Evolutionary conservation across 2,113 vertebrate species (phyloP).

Genomic region (Salminus brasiliensis): DNA sequence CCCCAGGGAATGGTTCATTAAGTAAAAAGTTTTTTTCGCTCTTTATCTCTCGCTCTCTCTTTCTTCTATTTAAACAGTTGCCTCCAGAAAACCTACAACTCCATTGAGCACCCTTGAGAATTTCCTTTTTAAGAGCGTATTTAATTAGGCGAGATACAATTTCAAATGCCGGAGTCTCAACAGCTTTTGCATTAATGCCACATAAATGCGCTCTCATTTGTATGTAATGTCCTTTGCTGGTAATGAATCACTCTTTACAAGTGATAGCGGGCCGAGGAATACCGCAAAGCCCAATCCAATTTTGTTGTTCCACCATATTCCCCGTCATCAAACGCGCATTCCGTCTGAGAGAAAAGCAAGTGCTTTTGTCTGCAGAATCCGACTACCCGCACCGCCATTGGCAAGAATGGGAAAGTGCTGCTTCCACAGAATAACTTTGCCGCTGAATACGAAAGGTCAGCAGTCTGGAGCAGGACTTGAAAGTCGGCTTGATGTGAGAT

Average conservation of each 20-base stretch:
- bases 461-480: conserved; percentile 33
- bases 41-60: not conserved
- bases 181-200: not conserved
- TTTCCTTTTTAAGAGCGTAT: not conserved
- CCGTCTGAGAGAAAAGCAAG: conserved; percentile 14
- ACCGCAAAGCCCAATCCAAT: not conserved
- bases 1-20: not conserved
- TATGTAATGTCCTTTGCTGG: conserved; percentile 5
- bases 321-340: conserved; percentile 24
- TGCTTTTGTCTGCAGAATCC: conserved; percentile 40
- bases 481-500: conserved; percentile 42
- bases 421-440: conserved; percentile 60
- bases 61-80: not conserved
- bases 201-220: not conserved
- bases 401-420: conserved; percentile 53
- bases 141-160: not conserved
- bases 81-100: not conserved
- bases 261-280: not conserved
- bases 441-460: conserved; percentile 64
- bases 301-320: conserved; percentile 36
- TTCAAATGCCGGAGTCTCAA: not conserved
- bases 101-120: not conserved
- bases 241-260: not conserved
- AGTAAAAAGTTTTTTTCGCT: not conserved
- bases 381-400: conserved; percentile 26